phyloP scores from a whole-genome alignment of 2,113 vertebrate species.

The Gorsachius goisagi region DNA sequence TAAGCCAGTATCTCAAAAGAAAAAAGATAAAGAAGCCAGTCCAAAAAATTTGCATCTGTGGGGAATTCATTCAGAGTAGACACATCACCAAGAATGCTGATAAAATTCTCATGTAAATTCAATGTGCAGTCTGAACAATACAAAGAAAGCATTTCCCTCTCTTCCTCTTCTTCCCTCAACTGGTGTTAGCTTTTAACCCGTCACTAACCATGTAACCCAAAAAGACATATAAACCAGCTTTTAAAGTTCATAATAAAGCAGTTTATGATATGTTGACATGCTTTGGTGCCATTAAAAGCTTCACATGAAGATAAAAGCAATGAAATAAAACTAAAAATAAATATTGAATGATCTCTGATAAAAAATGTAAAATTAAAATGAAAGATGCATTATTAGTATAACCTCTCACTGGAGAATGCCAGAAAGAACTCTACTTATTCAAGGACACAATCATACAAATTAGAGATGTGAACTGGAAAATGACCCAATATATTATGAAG shows the following conservation, averaged over 20 bases:
- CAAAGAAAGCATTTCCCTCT: not conserved
- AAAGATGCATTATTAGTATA: not conserved
- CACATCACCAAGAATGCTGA: constrained; percentile 16
- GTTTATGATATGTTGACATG: not conserved
- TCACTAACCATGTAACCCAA: not conserved
- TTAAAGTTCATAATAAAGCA: not conserved
- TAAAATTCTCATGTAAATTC: constrained; percentile 54
- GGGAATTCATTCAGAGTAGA: constrained; percentile 2
- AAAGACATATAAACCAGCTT: not conserved
- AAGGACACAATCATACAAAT: not conserved
- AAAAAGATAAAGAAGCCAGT: constrained; percentile 28
- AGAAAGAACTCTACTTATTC: not conserved
- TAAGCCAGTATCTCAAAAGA: constrained; percentile 3
- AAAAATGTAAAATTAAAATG: not conserved
- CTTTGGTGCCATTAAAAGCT: not conserved
- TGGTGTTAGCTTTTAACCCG: constrained; percentile 7
- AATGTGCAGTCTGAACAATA: not conserved
- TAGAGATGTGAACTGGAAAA: not conserved
- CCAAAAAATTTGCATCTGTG: not conserved
- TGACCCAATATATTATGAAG: not conserved
- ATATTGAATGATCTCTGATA: not conserved
- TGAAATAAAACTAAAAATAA: not conserved
- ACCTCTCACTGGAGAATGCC: not conserved
- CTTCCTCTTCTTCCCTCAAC: not conserved
- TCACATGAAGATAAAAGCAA: not conserved